Evolutionary conservation across 2,113 vertebrate genomes (phyloP).

Genomic region (Mesocricetus auratus): DNA sequence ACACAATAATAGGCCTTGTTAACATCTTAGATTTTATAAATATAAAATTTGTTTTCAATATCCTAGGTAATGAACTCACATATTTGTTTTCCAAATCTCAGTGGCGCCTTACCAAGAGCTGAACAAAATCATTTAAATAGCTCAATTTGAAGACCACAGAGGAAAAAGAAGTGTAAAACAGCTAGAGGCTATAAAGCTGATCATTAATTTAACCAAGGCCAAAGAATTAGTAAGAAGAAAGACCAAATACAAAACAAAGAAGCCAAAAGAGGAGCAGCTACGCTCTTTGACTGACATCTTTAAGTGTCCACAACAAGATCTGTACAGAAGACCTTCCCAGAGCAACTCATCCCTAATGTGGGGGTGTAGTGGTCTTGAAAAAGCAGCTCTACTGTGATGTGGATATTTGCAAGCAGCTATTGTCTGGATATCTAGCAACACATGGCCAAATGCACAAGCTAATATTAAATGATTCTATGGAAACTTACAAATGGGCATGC

Average conservation of each 20-base stretch:
- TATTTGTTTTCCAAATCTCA: slow-evolving; percentile 39
- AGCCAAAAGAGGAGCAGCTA: neutral
- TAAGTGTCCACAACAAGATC: neutral
- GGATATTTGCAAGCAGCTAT: neutral
- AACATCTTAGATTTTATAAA: neutral
- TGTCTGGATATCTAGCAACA: neutral
- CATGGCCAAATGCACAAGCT: neutral
- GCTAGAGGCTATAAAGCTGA: neutral
- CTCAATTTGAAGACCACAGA: slow-evolving; percentile 25
- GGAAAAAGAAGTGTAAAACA: neutral
- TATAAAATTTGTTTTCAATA: slow-evolving; percentile 24
- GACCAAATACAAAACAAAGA: neutral
- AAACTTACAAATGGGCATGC: neutral
- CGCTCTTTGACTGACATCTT: neutral
- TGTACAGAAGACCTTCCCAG: slow-evolving; percentile 38
- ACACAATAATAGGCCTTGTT: neutral
- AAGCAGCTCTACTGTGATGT: neutral
- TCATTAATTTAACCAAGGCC: slow-evolving; percentile 12
- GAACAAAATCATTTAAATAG: slow-evolving; percentile 32
- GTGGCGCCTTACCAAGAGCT: neutral
- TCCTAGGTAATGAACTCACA: neutral
- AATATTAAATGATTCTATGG: neutral
- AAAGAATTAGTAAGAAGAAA: slow-evolving; percentile 52
- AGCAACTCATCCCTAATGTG: neutral
- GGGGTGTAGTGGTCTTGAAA: neutral